These are phyloP conservation scores for Lottia scabra DNA, from an alignment of 2,888 invertebrate species.

Conservation along the genomic window DNA sequence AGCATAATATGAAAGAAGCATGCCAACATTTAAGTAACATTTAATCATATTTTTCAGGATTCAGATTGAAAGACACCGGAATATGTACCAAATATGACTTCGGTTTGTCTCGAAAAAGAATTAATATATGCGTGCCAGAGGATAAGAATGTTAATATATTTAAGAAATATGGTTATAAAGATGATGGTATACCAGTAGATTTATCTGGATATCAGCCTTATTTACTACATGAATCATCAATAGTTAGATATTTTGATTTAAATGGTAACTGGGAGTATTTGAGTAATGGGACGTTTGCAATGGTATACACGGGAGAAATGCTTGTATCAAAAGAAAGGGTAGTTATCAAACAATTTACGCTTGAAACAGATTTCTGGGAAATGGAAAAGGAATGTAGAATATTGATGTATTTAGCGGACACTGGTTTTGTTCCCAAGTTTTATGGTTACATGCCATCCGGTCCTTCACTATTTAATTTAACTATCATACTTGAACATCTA, in stretches of 20 bases:
- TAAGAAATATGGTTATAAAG: conserved; percentile 1
- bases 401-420: not conserved
- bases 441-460: not conserved
- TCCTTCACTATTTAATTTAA: not conserved
- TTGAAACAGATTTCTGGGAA: not conserved
- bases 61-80: too few relatives aligned
- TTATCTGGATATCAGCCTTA: conserved; percentile 1
- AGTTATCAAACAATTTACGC: conserved; percentile 5
- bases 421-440: not conserved
- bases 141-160: not conserved
- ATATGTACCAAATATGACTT: too few relatives aligned
- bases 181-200: not conserved
- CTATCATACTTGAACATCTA: not conserved
- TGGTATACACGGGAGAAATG: conserved; percentile 12
- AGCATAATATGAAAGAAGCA: too few relatives aligned
- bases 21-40: too few relatives aligned
- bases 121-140: not conserved
- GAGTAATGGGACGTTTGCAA: conserved; percentile 7
- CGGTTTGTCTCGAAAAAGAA: too few relatives aligned
- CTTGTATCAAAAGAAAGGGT: not conserved
- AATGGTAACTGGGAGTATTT: not conserved
- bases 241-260: conserved; percentile 7
- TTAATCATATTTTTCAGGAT: too few relatives aligned
- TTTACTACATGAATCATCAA: conserved; percentile 7
- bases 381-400: not conserved